Conservation (phyloP, 2,113 vertebrate species). For the Lophotis ruficrista region DNA sequence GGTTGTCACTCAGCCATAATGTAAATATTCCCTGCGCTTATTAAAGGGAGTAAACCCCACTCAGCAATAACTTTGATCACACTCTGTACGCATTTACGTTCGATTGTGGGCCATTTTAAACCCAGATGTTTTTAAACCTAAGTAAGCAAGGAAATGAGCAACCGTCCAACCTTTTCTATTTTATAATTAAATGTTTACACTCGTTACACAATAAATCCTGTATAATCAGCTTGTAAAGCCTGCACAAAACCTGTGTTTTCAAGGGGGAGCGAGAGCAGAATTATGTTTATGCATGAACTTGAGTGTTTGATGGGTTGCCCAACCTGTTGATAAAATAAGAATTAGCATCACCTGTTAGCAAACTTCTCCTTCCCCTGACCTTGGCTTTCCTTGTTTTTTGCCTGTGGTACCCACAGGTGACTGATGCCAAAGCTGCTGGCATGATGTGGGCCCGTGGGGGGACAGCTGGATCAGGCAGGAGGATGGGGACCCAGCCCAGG, state of each 20-base stretch:
- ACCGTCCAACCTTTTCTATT: neutral
- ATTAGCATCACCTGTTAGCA: neutral
- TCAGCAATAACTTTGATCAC: neutral
- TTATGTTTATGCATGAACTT: neutral
- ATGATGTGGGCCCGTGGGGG: rapidly evolving
- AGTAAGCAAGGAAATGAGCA: neutral
- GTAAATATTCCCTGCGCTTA: conserved; percentile 27
- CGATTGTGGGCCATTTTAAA: neutral
- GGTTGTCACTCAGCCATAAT: neutral
- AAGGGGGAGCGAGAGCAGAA: neutral
- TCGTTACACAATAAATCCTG: neutral
- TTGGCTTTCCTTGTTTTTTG: neutral
- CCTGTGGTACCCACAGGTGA: neutral
- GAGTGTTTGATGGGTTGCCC: neutral
- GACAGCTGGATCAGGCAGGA: neutral
- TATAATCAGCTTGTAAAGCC: neutral
- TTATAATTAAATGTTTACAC: conserved; percentile 45
- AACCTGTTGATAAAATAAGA: neutral
- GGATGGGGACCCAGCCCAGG: neutral
- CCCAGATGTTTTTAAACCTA: neutral
- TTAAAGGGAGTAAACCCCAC: conserved; percentile 8
- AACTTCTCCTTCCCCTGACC: neutral
- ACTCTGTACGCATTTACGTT: neutral
- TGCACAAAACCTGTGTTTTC: neutral
- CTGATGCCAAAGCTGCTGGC: neutral